phyloP scores from a whole-genome alignment of 2,113 vertebrate genomes.

The Psilopsiagon aymara region DNA sequence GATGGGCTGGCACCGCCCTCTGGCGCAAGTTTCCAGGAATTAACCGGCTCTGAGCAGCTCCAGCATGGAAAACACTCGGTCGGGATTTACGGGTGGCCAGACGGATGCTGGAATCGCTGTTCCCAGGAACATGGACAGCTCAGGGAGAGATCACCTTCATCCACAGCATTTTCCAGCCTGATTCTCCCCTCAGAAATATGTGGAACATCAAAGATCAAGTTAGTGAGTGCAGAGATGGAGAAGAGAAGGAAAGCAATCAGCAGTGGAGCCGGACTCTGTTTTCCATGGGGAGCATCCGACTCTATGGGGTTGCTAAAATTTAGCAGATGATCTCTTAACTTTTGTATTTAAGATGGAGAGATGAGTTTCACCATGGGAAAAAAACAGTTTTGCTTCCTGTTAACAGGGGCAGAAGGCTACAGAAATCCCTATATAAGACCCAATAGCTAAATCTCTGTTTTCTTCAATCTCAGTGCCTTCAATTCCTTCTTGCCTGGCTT shows the following conservation, averaged over 20 bases:
- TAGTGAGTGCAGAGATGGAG: neutral
- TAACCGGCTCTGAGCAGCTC: neutral
- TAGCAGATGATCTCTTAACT: neutral
- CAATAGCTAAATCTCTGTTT: neutral
- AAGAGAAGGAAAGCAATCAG: neutral
- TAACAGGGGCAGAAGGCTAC: neutral
- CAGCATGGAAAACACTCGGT: neutral
- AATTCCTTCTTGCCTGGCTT: neutral
- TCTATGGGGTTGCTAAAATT: neutral
- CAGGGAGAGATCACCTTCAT: neutral
- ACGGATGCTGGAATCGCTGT: neutral
- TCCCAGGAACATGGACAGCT: neutral
- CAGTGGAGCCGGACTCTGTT: neutral
- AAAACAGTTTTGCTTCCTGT: neutral
- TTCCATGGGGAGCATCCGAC: neutral
- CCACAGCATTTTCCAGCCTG: neutral
- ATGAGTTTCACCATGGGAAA: neutral
- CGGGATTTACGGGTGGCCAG: neutral
- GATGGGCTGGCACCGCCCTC: slow-evolving; percentile 17
- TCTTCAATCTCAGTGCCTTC: neutral
- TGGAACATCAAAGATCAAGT: neutral
- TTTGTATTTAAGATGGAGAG: neutral
- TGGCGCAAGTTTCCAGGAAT: slow-evolving; percentile 37
- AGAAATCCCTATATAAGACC: neutral
- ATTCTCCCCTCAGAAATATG: neutral